Conservation (phyloP, 2,888 invertebrate species). For the Tetragonula carbonaria region DNA sequence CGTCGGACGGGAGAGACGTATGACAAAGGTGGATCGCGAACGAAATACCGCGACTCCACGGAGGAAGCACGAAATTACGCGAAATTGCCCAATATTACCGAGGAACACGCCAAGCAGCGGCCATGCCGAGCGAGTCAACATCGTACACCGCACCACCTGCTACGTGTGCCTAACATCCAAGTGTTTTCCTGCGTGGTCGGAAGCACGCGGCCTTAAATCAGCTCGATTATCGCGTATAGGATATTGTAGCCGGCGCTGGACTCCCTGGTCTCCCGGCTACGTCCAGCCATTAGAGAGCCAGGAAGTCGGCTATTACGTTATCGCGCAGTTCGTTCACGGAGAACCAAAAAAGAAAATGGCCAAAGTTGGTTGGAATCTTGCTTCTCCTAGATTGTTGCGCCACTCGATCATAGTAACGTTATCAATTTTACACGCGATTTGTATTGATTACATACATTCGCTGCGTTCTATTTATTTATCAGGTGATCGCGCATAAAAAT, state of each 20-base stretch:
- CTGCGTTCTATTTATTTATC: neutral
- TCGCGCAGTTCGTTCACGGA: constrained; percentile 64
- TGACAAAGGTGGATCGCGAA: constrained; percentile 46
- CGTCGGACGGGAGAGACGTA: constrained; percentile 43
- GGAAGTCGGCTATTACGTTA: constrained; percentile 79
- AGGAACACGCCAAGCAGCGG: constrained; percentile 75
- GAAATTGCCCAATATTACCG: constrained; percentile 79
- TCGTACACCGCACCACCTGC: constrained; percentile 60
- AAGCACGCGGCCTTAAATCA: constrained; percentile 79
- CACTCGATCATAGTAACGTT: constrained; percentile 7
- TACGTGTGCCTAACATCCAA: constrained; percentile 77
- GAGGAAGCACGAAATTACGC: constrained; percentile 76
- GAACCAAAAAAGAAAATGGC: constrained; percentile 29
- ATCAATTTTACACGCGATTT: neutral
- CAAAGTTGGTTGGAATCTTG: constrained; percentile 17
- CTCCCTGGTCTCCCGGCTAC: constrained; percentile 54
- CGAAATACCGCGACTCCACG: constrained; percentile 68
- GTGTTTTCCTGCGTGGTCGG: constrained; percentile 79
- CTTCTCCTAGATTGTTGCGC: constrained; percentile 8
- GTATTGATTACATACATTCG: neutral
- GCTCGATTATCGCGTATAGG: constrained; percentile 79
- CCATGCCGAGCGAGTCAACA: neutral
- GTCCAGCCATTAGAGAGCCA: constrained; percentile 73
- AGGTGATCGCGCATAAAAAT: no score
- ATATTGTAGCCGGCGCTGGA: constrained; percentile 72